Evolutionary conservation across 2,888 invertebrate species (phyloP).

Genomic region (Epicampocera succincta): DNA sequence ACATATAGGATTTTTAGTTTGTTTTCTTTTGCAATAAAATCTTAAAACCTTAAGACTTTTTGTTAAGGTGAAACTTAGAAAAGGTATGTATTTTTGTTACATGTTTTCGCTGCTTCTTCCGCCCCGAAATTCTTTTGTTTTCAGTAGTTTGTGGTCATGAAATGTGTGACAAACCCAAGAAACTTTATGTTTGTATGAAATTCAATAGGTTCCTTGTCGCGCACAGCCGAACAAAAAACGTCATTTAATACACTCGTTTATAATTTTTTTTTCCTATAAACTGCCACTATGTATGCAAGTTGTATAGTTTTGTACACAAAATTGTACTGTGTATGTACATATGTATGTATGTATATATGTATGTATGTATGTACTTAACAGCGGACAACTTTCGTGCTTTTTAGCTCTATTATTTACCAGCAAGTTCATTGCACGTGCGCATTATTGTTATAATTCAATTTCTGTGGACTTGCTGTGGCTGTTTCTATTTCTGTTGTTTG

Average conservation of each 20-base stretch:
- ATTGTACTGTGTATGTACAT: background rate
- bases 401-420: constrained; percentile 35
- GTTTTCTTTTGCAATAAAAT: too few species aligned
- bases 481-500: constrained; percentile 12
- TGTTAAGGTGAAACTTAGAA: too few species aligned
- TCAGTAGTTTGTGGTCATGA: too few species aligned
- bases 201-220: constrained; percentile 9
- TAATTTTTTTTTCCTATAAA: constrained; percentile 35
- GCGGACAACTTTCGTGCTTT: constrained; percentile 38
- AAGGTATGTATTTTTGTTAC: background rate
- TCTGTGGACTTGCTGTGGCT: constrained; percentile 28
- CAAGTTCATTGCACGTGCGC: constrained; percentile 70
- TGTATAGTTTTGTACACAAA: background rate
- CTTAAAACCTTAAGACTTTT: too few species aligned
- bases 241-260: constrained; percentile 40
- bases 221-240: constrained; percentile 23
- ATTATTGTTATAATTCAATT: constrained; percentile 45
- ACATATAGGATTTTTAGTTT: too few species aligned
- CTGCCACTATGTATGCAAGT: constrained; percentile 21
- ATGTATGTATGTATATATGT: background rate
- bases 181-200: constrained; percentile 5
- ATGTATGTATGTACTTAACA: background rate
- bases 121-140: background rate
- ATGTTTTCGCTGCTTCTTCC: background rate
- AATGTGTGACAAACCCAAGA: constrained; percentile 9